A percentile compares a stretch with the other conserved stretches of the same genome.
These are phyloP conservation scores for Ptychobarbus kaznakovi DNA, from an alignment of 2,797 vertebrate species.

Conservation along the genomic window DNA sequence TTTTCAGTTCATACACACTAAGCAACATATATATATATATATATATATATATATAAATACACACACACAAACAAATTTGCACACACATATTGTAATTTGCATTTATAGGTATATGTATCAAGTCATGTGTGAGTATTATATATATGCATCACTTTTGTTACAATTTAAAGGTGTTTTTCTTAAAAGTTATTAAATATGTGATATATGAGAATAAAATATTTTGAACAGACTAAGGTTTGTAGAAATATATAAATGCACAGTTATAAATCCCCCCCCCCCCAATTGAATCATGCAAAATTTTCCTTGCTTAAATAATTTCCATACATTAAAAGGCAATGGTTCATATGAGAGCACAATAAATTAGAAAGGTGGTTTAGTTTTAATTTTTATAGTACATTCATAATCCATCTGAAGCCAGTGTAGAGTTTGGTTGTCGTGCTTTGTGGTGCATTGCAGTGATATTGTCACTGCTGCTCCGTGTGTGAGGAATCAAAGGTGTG, in stretches of 20 bases:
- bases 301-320: background rate
- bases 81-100: background rate
- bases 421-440: slow-evolving; percentile 29
- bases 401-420: background rate
- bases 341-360: background rate
- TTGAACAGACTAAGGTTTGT: background rate
- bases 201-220: background rate
- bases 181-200: background rate
- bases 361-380: background rate
- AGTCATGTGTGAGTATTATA: background rate
- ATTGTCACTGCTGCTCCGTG: slow-evolving; percentile 51
- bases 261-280: background rate
- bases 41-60: too few species aligned
- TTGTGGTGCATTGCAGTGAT: slow-evolving; percentile 66
- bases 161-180: background rate
- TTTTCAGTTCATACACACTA: background rate
- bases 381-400: background rate
- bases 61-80: background rate
- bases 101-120: background rate
- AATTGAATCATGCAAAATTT: background rate
- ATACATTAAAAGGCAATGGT: background rate
- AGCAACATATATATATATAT: background rate
- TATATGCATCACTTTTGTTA: background rate
- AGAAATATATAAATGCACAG: background rate
- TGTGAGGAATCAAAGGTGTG: slow-evolving; percentile 57